Percentiles rank a stretch among this genome's conserved stretches.
These are phyloP conservation scores for Tiphia femorata DNA, from an alignment of 2,888 invertebrate genomes.

Conservation along the genomic window DNA sequence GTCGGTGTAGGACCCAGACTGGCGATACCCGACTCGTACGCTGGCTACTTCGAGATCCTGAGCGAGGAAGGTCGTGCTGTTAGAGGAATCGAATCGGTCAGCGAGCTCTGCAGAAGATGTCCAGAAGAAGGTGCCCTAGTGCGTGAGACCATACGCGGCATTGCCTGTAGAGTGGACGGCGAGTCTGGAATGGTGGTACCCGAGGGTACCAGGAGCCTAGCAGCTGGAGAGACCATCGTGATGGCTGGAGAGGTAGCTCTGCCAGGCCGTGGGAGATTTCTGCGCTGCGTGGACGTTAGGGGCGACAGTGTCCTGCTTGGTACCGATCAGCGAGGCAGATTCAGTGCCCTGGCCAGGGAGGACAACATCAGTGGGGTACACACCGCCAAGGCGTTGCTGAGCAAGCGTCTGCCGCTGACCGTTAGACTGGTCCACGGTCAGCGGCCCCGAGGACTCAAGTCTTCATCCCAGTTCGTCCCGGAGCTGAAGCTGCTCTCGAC, in stretches of 20 bases:
- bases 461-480: constrained; percentile 85
- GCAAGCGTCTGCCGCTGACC: constrained; percentile 91
- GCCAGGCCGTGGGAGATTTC: constrained; percentile 80
- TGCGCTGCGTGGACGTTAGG: constrained; percentile 88
- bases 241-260: constrained; percentile 80
- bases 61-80: constrained; percentile 95
- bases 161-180: constrained; percentile 68
- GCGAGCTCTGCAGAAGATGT: constrained; percentile 83
- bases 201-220: constrained; percentile 80
- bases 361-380: constrained; percentile 96
- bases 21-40: constrained; percentile 90
- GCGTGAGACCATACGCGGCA: constrained; percentile 81
- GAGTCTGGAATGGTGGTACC: constrained; percentile 73
- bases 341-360: constrained; percentile 92
- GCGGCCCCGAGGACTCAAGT: constrained; percentile 86
- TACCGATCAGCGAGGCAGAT: constrained; percentile 89
- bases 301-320: constrained; percentile 87
- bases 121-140: constrained; percentile 83
- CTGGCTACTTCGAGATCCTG: constrained; percentile 93
- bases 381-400: constrained; percentile 87
- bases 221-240: constrained; percentile 87
- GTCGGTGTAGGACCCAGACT: constrained; percentile 86
- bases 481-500: constrained; percentile 86
- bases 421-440: constrained; percentile 93
- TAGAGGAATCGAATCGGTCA: constrained; percentile 88